These are phyloP conservation scores for Aldabrachelys gigantea DNA, from an alignment of 2,113 vertebrate genomes.

Conservation along the genomic window DNA sequence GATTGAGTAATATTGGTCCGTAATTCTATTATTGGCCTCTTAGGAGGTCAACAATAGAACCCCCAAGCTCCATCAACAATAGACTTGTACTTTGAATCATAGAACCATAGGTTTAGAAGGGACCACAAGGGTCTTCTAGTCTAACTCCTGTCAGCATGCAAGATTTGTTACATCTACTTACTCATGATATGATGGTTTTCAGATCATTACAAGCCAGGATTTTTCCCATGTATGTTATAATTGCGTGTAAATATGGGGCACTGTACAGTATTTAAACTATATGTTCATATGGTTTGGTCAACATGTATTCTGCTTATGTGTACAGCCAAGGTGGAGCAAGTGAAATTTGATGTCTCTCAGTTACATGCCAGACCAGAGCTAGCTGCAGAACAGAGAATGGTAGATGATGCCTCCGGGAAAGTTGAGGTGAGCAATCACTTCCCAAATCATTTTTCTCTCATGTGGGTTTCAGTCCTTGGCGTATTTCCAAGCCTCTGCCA, in stretches of 20 bases:
- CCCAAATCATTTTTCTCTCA: background rate
- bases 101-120: background rate
- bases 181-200: background rate
- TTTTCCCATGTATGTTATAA: accelerated
- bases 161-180: background rate
- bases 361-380: slow-evolving; percentile 88
- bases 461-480: accelerated
- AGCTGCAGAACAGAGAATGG: slow-evolving; percentile 90
- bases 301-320: background rate
- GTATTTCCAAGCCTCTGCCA: background rate
- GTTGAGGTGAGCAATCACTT: slow-evolving; percentile 77
- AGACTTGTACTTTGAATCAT: background rate
- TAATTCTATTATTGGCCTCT: background rate
- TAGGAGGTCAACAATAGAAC: background rate
- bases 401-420: slow-evolving; percentile 88
- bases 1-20: background rate
- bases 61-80: background rate
- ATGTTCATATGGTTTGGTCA: background rate
- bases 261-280: background rate
- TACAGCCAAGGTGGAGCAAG: slow-evolving; percentile 89
- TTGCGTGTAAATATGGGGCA: background rate
- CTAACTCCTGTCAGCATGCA: background rate
- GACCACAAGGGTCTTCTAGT: background rate
- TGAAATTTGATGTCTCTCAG: slow-evolving; percentile 88
- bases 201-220: accelerated